Conservation (phyloP, 2,113 vertebrate species). For the Tachuris rubrigastra region DNA sequence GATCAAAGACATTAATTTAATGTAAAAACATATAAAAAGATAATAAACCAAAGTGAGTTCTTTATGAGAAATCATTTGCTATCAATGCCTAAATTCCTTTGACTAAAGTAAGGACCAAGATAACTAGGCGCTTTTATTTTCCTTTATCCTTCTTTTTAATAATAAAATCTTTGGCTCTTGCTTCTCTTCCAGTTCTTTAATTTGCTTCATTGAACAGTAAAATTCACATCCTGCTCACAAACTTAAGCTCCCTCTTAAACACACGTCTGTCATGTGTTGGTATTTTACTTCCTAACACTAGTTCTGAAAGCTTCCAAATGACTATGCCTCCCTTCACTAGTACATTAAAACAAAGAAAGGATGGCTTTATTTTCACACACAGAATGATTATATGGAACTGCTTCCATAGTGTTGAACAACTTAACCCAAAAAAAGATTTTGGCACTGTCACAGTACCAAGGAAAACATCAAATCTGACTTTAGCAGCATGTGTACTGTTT, state of each 20-base stretch:
- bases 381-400: conserved; percentile 19
- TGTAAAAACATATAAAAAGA: not conserved
- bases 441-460: not conserved
- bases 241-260: not conserved
- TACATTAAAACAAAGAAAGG: not conserved
- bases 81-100: not conserved
- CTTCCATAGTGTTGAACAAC: not conserved
- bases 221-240: conserved; percentile 16
- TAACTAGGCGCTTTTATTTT: not conserved
- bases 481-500: not conserved
- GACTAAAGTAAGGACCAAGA: not conserved
- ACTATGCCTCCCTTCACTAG: not conserved
- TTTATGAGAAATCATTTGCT: not conserved
- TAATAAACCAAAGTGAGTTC: not conserved
- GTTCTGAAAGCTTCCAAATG: not conserved
- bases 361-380: conserved; percentile 24
- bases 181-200: conserved; percentile 30
- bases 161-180: conserved; percentile 26
- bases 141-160: not conserved
- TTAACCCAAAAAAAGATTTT: not conserved
- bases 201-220: conserved; percentile 3
- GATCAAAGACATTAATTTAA: not conserved
- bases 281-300: not conserved
- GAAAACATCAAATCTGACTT: not conserved
- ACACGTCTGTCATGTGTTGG: not conserved